Conservation (phyloP, 2,888 invertebrate genomes). For the Synergus japonicus region DNA sequence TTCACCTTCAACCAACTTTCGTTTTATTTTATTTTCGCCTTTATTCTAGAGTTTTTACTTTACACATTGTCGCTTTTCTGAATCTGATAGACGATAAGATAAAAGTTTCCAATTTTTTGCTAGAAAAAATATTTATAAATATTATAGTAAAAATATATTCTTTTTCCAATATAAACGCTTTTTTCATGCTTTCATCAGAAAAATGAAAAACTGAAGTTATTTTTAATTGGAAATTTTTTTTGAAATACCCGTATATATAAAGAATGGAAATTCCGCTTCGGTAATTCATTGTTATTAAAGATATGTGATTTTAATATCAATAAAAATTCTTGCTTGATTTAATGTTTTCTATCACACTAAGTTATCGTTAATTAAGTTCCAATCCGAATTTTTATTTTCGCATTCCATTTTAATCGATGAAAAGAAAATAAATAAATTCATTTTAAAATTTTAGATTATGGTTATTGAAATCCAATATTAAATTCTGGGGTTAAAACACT, state of each 20-base stretch:
- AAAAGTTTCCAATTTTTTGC: not conserved
- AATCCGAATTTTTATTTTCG: not conserved
- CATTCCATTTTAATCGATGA: not conserved
- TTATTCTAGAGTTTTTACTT: constrained; percentile 61
- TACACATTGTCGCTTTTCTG: constrained; percentile 35
- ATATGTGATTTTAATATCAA: not conserved
- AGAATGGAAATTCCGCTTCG: too few species aligned
- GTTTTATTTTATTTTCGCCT: constrained; percentile 61
- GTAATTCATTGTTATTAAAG: too few species aligned
- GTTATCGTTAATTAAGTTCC: not conserved
- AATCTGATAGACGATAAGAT: constrained; percentile 34
- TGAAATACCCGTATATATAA: too few species aligned
- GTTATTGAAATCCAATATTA: not conserved
- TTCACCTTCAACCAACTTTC: constrained; percentile 51
- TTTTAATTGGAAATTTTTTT: too few species aligned
- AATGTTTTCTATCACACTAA: not conserved
- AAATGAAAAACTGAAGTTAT: too few species aligned
- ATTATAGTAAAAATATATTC: too few species aligned
- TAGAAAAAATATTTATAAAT: too few species aligned
- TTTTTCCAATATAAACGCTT: too few species aligned
- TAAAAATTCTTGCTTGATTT: not conserved
- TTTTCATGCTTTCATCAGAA: too few species aligned
- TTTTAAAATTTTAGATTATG: not conserved
- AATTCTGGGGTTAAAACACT: not conserved
- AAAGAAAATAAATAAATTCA: not conserved